Evolutionary conservation across 1,140 invertebrate species (phyloP).

Genomic region (Triops cancriformis): DNA sequence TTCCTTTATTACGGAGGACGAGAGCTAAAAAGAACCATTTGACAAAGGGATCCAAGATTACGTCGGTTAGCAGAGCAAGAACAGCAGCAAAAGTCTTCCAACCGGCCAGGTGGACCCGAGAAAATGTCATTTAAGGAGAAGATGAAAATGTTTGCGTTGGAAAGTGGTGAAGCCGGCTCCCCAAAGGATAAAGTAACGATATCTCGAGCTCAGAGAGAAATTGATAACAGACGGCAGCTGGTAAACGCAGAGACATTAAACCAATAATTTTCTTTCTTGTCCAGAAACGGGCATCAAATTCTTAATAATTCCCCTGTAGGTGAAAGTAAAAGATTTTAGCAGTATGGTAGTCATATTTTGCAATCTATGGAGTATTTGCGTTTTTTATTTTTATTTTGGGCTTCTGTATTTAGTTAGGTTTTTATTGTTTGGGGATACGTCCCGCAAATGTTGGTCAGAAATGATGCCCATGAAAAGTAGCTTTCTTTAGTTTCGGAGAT

Average conservation of each 20-base stretch:
- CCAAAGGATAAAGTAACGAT: constrained; percentile 88
- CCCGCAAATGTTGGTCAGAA: background rate
- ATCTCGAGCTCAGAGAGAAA: constrained; percentile 82
- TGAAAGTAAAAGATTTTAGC: background rate
- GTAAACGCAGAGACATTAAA: background rate
- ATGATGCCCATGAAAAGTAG: background rate
- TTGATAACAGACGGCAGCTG: constrained; percentile 46
- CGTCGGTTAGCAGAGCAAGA: constrained; percentile 69
- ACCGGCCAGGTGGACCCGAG: constrained; percentile 64
- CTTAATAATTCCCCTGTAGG: background rate
- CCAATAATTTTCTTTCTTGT: background rate
- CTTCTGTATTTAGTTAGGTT: background rate
- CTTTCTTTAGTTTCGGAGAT: background rate
- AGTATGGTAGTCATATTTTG: background rate
- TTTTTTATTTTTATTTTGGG: background rate
- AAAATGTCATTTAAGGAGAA: constrained; percentile 89
- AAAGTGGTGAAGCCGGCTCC: constrained; percentile 75
- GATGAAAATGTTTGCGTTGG: constrained; percentile 95
- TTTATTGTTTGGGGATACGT: background rate
- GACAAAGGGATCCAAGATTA: constrained; percentile 66
- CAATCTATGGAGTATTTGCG: background rate
- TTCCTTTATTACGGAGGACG: background rate
- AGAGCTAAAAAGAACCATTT: constrained; percentile 19
- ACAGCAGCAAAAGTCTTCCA: constrained; percentile 53
- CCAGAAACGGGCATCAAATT: background rate